Base-by-base conservation (phyloP, 2,113 vertebrate genomes). In the Illadopsis cleaveri region DNA sequence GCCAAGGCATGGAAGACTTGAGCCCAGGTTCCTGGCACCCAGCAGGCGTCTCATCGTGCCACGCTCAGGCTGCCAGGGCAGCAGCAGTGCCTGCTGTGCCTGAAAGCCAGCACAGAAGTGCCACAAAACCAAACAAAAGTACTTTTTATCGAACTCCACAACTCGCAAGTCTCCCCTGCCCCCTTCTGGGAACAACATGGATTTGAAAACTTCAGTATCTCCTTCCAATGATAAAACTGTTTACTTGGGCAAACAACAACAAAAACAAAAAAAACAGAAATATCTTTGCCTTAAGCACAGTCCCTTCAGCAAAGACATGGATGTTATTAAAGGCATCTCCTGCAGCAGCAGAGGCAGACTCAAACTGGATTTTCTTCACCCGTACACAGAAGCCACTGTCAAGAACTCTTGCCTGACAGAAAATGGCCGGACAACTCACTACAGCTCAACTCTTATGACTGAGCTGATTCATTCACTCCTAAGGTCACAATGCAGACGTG, bases 171-270 rank as follows among this genome's bases (percentile, higher is more conserved):
- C 89, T 96, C 81, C 96, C 95, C 89, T 95, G 95, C 95, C 89
- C 96, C 86, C 96, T 97, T 96, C 96, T 96, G 95, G 96, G 89
- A 96, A 95, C 48, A 82, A 70, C 25, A 69, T 12, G 31, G 91
- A 95, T 95, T 82, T 89, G 57, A 95, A 89, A 91, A 51, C 65
- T 70, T 78, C 35, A 24, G 1, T 42, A 68, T 40, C 37, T 57
- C 56, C 60, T 86, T 71, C 45, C 48, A 87, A 1, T 6, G 17
- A 79, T 44, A 70, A 75, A 89, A 82, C 0, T 56, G 27, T 56
- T 94, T 84, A 71, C 53, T 60, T 56, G 35, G 28, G 64, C 24
- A 58, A 93, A 60, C 25, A 48, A 82, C 12, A 72, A 57, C 3
- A 45, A 58, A 9, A 56, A n/a, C 56, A 25, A 22, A n/a, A 33